Evolutionary conservation across 2,113 vertebrate species (phyloP).

Genomic region (Patagioenas fasciata): DNA sequence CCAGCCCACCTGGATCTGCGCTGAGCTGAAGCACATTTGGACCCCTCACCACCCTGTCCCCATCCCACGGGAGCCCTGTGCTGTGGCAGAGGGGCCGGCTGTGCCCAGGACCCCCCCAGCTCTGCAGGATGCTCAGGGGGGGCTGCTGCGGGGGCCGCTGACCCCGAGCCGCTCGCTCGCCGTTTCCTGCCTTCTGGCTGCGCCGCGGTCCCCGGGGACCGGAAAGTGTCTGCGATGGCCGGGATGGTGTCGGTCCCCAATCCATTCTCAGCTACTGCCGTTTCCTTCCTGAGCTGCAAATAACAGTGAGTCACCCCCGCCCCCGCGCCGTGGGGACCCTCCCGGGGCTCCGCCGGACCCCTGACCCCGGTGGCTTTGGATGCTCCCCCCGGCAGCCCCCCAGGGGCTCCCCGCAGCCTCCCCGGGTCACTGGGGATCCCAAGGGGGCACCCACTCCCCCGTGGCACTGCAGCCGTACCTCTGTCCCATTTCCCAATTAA

Average conservation of each 20-base stretch:
- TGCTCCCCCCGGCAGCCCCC: background rate
- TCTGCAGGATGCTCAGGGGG: background rate
- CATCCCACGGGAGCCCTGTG: fast-evolving
- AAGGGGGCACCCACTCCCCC: fast-evolving
- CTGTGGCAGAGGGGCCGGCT: background rate
- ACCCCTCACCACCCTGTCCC: background rate
- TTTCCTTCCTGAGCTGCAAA: slow-evolving; percentile 59
- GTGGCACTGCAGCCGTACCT: background rate
- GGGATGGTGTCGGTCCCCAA: slow-evolving; percentile 1
- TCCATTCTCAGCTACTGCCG: slow-evolving; percentile 24
- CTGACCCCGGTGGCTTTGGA: background rate
- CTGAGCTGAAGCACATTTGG: fast-evolving
- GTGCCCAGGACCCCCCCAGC: background rate
- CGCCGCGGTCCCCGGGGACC: background rate
- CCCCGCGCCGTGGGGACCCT: background rate
- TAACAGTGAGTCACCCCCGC: background rate
- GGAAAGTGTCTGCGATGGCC: slow-evolving; percentile 5
- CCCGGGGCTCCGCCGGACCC: background rate
- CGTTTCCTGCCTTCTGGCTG: slow-evolving; percentile 26
- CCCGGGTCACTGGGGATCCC: background rate
- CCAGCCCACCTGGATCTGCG: background rate
- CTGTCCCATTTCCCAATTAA: background rate
- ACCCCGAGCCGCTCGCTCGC: background rate
- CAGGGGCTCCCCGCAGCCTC: background rate
- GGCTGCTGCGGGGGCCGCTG: background rate